phyloP scores from a whole-genome alignment of 2,888 invertebrate species.

The Nasonia oneida region DNA sequence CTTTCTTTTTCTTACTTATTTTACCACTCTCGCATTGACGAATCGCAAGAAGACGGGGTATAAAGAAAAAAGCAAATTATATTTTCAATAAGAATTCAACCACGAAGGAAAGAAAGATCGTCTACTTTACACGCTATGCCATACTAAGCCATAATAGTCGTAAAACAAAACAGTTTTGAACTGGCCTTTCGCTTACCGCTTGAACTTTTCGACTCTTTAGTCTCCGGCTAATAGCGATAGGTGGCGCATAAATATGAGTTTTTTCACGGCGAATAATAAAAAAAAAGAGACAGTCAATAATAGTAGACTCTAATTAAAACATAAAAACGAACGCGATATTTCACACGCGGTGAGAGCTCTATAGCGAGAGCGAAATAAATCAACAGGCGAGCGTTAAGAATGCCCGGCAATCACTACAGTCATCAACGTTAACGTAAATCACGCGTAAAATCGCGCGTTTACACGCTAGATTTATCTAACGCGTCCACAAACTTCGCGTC shows the following conservation, averaged over 20 bases:
- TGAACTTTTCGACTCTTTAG: too few species aligned
- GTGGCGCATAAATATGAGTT: conserved; percentile 8
- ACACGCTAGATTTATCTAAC: conserved; percentile 59
- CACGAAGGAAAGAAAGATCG: neutral
- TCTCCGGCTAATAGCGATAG: too few species aligned
- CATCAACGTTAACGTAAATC: conserved; percentile 57
- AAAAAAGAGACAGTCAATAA: neutral
- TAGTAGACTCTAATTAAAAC: neutral
- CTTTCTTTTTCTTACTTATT: neutral
- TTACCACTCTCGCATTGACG: conserved; percentile 17
- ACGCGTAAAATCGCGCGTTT: conserved; percentile 56
- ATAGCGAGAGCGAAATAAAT: conserved; percentile 18
- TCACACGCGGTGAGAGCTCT: neutral
- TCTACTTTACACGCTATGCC: too few species aligned
- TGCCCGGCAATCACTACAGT: conserved; percentile 40
- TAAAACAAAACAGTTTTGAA: too few species aligned
- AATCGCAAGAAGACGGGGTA: conserved; percentile 16
- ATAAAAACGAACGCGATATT: conserved; percentile 8
- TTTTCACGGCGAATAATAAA: neutral
- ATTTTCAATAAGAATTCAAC: neutral
- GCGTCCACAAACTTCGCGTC: neutral
- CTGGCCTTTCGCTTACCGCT: too few species aligned
- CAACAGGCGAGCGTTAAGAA: conserved; percentile 48
- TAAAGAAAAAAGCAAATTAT: conserved; percentile 7
- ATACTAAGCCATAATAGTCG: too few species aligned